Evolutionary conservation across 2,797 vertebrate genomes (phyloP).

Genomic region (Hyperoplus immaculatus): DNA sequence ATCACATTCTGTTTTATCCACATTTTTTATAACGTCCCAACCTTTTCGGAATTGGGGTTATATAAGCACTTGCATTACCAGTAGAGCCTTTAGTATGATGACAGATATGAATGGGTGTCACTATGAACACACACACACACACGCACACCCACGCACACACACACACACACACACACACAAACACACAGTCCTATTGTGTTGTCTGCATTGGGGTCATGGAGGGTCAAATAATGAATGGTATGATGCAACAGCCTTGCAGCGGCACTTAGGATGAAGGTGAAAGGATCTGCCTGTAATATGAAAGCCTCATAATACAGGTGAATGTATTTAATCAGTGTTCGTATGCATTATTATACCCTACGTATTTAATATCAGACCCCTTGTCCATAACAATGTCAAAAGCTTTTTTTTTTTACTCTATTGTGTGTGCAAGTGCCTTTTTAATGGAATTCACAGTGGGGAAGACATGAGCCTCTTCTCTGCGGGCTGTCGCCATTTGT

Average conservation of each 20-base stretch:
- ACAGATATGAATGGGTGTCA: no score
- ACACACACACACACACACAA: neutral
- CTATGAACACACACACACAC: no score
- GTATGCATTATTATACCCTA: constrained; percentile 21
- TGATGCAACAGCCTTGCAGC: constrained; percentile 2
- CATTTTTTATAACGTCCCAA: no score
- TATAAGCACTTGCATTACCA: no score
- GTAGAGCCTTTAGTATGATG: no score
- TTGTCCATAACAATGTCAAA: constrained; percentile 59
- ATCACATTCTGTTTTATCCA: no score
- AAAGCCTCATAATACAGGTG: constrained; percentile 21
- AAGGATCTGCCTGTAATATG: constrained; percentile 18
- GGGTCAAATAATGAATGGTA: constrained; percentile 18
- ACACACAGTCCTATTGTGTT: neutral
- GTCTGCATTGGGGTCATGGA: neutral
- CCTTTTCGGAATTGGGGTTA: no score
- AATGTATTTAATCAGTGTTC: constrained; percentile 35
- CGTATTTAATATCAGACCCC: constrained; percentile 17
- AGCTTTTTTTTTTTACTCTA: constrained; percentile 43
- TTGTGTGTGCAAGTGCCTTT: constrained; percentile 49
- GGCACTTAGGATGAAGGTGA: constrained; percentile 29
- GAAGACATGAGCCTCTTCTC: constrained; percentile 48
- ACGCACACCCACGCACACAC: neutral
- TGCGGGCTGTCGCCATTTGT: constrained; percentile 40
- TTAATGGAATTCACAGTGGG: constrained; percentile 71